A percentile compares a stretch with the other conserved stretches of the same genome.
Conservation (phyloP, 2,888 invertebrate genomes). For the Scaptomyza caliginosa region DNA sequence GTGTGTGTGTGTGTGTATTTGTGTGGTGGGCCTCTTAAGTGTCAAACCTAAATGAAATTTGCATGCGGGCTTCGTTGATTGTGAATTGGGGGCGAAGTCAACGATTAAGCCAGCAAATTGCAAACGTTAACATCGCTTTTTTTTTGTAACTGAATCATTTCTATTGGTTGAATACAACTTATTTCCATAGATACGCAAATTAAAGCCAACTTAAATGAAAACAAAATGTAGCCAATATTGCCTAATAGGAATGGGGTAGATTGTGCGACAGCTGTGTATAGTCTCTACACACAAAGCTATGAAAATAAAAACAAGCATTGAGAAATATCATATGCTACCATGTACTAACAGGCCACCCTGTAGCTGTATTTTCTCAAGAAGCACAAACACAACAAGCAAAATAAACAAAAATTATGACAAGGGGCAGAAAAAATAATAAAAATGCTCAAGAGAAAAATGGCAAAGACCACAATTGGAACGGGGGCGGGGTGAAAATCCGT, state of each 20-base stretch:
- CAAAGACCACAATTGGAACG: slow-evolving; percentile 46
- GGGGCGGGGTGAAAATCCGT: background rate
- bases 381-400: slow-evolving; percentile 59
- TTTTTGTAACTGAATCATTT: background rate
- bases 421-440: slow-evolving; percentile 61
- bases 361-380: slow-evolving; percentile 56
- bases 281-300: slow-evolving; percentile 6
- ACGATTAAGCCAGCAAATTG: slow-evolving; percentile 51
- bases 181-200: slow-evolving; percentile 43
- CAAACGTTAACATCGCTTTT: slow-evolving; percentile 38
- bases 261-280: slow-evolving; percentile 57
- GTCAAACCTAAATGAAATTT: slow-evolving; percentile 38
- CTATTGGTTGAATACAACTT: background rate
- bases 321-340: slow-evolving; percentile 25
- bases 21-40: slow-evolving; percentile 35
- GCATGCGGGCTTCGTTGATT: slow-evolving; percentile 46
- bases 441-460: slow-evolving; percentile 60
- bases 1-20: slow-evolving; percentile 32
- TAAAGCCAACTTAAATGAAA: slow-evolving; percentile 15
- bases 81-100: background rate
- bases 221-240: slow-evolving; percentile 43
- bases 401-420: slow-evolving; percentile 77
- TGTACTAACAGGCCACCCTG: slow-evolving; percentile 21
- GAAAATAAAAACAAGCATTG: slow-evolving; percentile 38
- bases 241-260: background rate